Conservation (phyloP, 1,140 invertebrate genomes). For the Brachionus asplanchnoidis region DNA sequence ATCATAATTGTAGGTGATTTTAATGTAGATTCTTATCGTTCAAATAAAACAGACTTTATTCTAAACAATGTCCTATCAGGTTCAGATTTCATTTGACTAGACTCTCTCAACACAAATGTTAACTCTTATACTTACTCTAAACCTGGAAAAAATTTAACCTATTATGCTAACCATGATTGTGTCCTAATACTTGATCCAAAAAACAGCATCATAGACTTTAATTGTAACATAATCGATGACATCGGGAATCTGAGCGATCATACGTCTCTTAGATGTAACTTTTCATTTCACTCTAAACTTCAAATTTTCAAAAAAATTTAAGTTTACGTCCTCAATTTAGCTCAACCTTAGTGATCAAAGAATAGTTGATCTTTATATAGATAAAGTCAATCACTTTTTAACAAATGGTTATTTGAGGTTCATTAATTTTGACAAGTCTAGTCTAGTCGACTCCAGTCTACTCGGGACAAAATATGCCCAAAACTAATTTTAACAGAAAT, state of each 20-base stretch:
- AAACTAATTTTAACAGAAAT: too few relatives aligned
- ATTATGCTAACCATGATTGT: neutral
- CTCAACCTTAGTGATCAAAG: too few relatives aligned
- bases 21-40: neutral
- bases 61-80: neutral
- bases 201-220: neutral
- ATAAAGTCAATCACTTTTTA: too few relatives aligned
- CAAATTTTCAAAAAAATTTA: too few relatives aligned
- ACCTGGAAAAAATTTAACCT: neutral
- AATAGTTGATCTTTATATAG: too few relatives aligned
- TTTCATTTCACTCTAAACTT: neutral
- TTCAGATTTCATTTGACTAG: neutral
- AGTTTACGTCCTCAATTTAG: too few relatives aligned
- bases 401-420: neutral
- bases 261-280: neutral
- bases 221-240: neutral
- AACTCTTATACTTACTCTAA: neutral
- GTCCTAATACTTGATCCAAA: neutral
- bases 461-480: too few relatives aligned
- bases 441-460: too few relatives aligned
- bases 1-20: neutral
- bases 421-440: neutral
- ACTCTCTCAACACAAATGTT: neutral
- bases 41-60: neutral
- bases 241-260: neutral